Evolutionary conservation across 2,888 invertebrate species (phyloP).

Genomic region (Tenthredo notha): DNA sequence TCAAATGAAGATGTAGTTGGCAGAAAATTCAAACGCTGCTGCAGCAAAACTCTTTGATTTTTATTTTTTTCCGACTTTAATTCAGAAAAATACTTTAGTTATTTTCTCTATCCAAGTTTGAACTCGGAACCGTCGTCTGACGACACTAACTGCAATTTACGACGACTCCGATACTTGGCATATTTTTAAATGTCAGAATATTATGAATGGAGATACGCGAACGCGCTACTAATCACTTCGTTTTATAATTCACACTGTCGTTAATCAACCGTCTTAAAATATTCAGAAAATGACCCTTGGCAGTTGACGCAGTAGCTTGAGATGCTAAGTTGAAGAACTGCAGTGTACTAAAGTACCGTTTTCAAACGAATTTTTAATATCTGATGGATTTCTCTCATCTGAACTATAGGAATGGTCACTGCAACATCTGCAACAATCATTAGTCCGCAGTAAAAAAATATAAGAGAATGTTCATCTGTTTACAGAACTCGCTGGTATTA

Average conservation of each 20-base stretch:
- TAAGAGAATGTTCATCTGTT: neutral
- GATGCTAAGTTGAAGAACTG: neutral
- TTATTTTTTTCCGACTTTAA: conserved; percentile 6
- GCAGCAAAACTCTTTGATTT: neutral
- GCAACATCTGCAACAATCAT: neutral
- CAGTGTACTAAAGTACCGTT: neutral
- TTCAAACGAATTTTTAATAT: neutral
- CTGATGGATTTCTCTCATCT: neutral
- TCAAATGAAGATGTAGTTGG: conserved; percentile 46
- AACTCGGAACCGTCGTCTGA: neutral
- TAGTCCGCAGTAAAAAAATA: neutral
- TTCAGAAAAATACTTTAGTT: conserved; percentile 40
- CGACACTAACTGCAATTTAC: conserved; percentile 21
- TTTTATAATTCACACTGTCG: neutral
- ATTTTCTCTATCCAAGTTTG: conserved; percentile 2
- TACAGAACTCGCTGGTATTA: conserved; percentile 24
- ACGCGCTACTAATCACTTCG: neutral
- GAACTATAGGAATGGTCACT: neutral
- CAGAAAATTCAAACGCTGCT: conserved; percentile 35
- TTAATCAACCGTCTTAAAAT: neutral
- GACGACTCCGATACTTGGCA: neutral
- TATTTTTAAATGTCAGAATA: neutral
- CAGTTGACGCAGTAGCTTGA: neutral
- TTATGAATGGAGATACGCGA: neutral
- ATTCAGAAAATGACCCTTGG: neutral